Conservation (phyloP, 2,888 invertebrate genomes). For the Glomeris marginata region DNA sequence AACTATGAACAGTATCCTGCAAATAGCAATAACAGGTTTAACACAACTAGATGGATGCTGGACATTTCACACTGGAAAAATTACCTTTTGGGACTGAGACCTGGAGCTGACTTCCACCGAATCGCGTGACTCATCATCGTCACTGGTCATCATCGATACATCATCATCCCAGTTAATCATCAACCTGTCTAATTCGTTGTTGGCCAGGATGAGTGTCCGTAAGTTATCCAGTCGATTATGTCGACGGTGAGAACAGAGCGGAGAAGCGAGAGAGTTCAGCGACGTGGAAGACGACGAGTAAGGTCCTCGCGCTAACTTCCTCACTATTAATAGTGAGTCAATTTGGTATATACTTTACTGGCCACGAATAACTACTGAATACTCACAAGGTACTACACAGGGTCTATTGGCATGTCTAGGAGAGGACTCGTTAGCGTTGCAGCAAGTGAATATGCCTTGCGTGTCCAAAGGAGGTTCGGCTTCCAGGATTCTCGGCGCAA, state of each 20-base stretch:
- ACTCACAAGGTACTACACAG: constrained; percentile 4
- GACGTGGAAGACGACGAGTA: constrained; percentile 13
- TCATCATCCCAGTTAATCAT: constrained; percentile 13
- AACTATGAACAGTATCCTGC: constrained; percentile 13
- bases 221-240: constrained; percentile 68
- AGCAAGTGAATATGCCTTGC: constrained; percentile 5
- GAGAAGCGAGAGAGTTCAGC: constrained; percentile 8
- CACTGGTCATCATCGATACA: not conserved
- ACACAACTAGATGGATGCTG: too few species aligned
- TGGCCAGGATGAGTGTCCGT: constrained; percentile 65
- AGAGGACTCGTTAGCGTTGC: not conserved
- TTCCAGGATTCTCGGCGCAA: constrained; percentile 25
- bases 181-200: constrained; percentile 67
- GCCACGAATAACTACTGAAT: too few species aligned
- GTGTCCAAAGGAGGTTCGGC: constrained; percentile 7
- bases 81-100: constrained; percentile 10
- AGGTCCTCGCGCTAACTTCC: too few species aligned
- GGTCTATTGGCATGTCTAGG: not conserved
- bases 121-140: constrained; percentile 17
- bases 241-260: constrained; percentile 55
- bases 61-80: too few species aligned
- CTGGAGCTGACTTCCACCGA: constrained; percentile 15
- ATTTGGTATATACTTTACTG: too few species aligned
- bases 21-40: too few species aligned
- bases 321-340: too few species aligned